phyloP scores from a whole-genome alignment of 1,140 invertebrate species.

The Drosophila simulans region DNA sequence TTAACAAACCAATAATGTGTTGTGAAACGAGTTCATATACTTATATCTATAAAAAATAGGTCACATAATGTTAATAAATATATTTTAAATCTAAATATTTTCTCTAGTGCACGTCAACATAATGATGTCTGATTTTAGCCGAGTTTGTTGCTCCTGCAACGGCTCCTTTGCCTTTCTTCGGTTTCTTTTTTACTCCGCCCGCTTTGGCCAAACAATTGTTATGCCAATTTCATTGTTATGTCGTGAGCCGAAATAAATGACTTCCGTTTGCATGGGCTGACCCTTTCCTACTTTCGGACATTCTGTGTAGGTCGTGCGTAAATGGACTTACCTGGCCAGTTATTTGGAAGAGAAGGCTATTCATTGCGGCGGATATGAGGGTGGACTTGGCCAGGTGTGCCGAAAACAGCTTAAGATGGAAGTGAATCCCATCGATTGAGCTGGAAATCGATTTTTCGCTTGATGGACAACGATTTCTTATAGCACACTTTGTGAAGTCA shows the following conservation, averaged over 20 bases:
- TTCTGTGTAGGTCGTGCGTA: constrained; percentile 28
- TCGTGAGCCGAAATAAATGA: constrained; percentile 64
- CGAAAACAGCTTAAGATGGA: not conserved
- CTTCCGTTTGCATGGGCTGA: constrained; percentile 55
- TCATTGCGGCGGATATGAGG: constrained; percentile 33
- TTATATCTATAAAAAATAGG: no score
- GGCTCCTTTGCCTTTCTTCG: constrained; percentile 9
- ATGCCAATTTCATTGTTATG: constrained; percentile 63
- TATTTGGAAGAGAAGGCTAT: constrained; percentile 33
- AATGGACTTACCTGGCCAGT: constrained; percentile 41
- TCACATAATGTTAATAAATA: no score
- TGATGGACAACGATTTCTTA: constrained; percentile 22
- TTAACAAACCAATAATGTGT: not conserved
- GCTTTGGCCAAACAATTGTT: constrained; percentile 54
- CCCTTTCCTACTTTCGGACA: constrained; percentile 17
- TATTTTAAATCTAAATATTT: not conserved
- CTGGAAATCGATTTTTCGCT: constrained; percentile 23
- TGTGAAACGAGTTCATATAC: no score
- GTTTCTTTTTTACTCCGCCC: constrained; percentile 11
- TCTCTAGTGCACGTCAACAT: constrained; percentile 1
- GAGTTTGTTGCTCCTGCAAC: constrained; percentile 36
- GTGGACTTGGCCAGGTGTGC: constrained; percentile 31
- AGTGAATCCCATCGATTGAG: constrained; percentile 20
- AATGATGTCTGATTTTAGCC: constrained; percentile 33
- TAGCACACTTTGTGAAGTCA: constrained; percentile 22